A percentile compares a stretch with the other conserved stretches of the same genome.
phyloP scores from a whole-genome alignment of 92 coral and sea anemone genomes.

The Bergia sp. region DNA sequence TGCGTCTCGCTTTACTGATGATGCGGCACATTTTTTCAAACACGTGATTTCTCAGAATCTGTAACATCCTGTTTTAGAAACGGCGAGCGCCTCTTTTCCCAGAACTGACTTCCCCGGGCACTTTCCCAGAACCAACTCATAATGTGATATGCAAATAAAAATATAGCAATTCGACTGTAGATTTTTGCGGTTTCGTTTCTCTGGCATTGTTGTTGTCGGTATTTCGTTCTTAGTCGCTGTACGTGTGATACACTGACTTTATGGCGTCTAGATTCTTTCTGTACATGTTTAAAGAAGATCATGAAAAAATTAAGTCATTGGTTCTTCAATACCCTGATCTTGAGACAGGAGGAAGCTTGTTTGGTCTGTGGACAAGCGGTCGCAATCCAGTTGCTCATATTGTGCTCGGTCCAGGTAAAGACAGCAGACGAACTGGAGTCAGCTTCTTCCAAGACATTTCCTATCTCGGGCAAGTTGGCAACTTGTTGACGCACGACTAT shows the following conservation, averaged over 20 bases:
- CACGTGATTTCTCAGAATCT: constrained; percentile 14
- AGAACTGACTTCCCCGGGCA: not conserved
- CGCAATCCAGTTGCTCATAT: constrained; percentile 51
- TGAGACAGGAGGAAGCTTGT: constrained; percentile 92
- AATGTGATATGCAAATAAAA: not conserved
- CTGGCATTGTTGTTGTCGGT: not conserved
- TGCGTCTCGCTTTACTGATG: not conserved
- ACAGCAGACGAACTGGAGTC: constrained; percentile 60
- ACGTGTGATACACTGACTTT: not conserved
- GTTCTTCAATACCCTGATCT: constrained; percentile 66
- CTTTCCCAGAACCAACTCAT: not conserved
- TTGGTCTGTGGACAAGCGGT: constrained; percentile 75
- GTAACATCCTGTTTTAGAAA: not conserved
- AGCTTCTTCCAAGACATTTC: constrained; percentile 82
- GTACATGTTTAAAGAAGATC: constrained; percentile 69
- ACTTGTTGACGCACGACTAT: constrained; percentile 63
- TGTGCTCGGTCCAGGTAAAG: constrained; percentile 86
- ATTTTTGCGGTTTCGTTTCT: not conserved
- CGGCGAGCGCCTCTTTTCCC: not conserved
- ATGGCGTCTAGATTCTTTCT: constrained; percentile 39
- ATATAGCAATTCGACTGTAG: not conserved
- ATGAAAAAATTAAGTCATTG: constrained; percentile 51
- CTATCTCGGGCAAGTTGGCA: constrained; percentile 75
- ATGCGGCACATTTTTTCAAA: not conserved
- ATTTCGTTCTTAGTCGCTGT: not conserved